Evolutionary conservation across 2,113 vertebrate genomes (phyloP), one percentile per base, ranked within the genome.

Genomic region (Cebus imitator): DNA sequence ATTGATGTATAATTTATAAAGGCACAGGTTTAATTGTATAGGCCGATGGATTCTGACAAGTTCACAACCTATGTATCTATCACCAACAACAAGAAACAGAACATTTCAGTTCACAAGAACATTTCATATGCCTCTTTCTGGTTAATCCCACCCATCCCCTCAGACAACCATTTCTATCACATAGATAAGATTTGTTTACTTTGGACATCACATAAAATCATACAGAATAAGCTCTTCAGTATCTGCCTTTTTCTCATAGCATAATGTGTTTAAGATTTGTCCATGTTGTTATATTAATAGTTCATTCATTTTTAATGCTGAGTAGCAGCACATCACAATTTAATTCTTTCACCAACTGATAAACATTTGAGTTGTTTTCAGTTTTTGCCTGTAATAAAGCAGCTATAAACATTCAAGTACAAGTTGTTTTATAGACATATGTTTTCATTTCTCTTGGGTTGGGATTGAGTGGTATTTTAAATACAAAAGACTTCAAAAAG

Each of bases 301-400:
- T 35, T 72, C 40, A 20, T 84, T 75, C 78, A 58, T 89, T 64
- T 85, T 92, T 72, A 91, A 72, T 66, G 57, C 37, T 45, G 57
- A 95, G 72, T 57, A 66, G 35, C 32, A 90, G 66, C 13, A 55
- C 10, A 83, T 25, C 5, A 5, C 25, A 35, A 11, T 84, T 27
- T 55, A 32, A 82, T 93, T 68, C 6, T 80, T 88, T 81, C 37
- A 93, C 21, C 48, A 32, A 4, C 7, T 79, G 43, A 85, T 45
- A 13, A 75, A 66, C 73, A 78, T 72, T 70, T 86, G 40, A 72
- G n/a, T 84, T 35, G 7, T 89, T 86, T 64, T 55, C 17, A 61
- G 32, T n/a, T 66, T 95, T 85, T 90, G 32, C 37, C 84, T 91
- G 5, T 66, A 50, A 72, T 93, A 85, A 88, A 97, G 7, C 16